These are phyloP conservation scores for Tinamus major DNA, from an alignment of 2,797 vertebrate species.

Conservation along the genomic window DNA sequence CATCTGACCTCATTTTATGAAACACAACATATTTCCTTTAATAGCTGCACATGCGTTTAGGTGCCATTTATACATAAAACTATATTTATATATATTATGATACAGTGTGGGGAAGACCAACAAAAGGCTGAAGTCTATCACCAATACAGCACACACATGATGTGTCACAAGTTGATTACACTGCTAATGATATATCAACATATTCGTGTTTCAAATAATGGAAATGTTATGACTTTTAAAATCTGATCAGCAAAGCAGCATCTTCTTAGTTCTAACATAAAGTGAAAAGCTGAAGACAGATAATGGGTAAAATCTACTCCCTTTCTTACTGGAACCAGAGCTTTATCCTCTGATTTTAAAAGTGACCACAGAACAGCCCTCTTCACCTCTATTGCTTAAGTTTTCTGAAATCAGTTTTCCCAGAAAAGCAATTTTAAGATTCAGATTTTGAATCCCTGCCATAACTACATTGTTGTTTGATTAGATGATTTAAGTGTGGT, in stretches of 20 bases:
- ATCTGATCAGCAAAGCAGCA: not conserved
- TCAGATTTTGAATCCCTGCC: not conserved
- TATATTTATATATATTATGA: not conserved
- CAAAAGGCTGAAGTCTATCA: not conserved
- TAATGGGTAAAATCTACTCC: slow-evolving; percentile 2
- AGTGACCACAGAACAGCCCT: not conserved
- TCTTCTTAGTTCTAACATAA: not conserved
- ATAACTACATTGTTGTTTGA: not conserved
- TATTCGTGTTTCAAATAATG: not conserved
- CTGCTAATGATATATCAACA: not conserved
- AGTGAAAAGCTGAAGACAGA: not conserved
- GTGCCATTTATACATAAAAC: not conserved
- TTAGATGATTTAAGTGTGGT: not conserved
- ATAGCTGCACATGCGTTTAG: not conserved
- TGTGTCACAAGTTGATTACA: not conserved
- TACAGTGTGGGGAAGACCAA: not conserved
- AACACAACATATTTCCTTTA: not conserved
- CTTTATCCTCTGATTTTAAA: slow-evolving; percentile 14
- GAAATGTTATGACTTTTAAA: not conserved
- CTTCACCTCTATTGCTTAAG: slow-evolving; percentile 20
- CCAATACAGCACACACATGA: not conserved
- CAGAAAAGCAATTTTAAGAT: slow-evolving; percentile 35
- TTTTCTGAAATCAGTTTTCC: slow-evolving; percentile 19
- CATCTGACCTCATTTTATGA: not conserved
- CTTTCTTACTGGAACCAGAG: not conserved